phyloP scores from a whole-genome alignment of 2,888 invertebrate genomes.

The Aphodius granarius region DNA sequence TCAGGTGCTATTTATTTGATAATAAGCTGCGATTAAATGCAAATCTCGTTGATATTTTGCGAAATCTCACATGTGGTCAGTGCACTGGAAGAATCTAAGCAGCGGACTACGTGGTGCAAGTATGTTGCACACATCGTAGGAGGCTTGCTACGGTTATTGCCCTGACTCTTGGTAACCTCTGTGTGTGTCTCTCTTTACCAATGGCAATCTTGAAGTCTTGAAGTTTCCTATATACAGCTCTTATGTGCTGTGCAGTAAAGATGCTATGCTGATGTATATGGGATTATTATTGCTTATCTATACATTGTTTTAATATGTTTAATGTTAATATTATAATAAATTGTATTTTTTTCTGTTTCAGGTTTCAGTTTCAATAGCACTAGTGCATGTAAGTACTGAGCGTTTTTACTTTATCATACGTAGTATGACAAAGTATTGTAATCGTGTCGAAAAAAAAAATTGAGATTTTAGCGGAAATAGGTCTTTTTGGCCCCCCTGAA shows the following conservation, averaged over 20 bases:
- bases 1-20: background rate
- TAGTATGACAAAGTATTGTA: too few relatives aligned
- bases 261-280: background rate
- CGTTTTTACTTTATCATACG: too few relatives aligned
- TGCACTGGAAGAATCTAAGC: background rate
- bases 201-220: background rate
- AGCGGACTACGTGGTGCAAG: background rate
- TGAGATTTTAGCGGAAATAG: too few relatives aligned
- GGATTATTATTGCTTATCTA: background rate
- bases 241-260: background rate
- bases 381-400: too few relatives aligned
- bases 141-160: slow-evolving; percentile 39
- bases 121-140: slow-evolving; percentile 31
- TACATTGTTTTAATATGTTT: background rate
- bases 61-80: background rate
- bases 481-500: too few relatives aligned
- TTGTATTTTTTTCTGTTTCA: too few relatives aligned
- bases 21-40: background rate
- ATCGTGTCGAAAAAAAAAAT: too few relatives aligned
- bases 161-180: slow-evolving; percentile 23
- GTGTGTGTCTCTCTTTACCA: background rate
- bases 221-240: background rate
- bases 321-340: too few relatives aligned
- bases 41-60: background rate
- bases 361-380: too few relatives aligned